Evolutionary conservation across 2,888 invertebrate species (phyloP).

Genomic region (Elysia crispata): DNA sequence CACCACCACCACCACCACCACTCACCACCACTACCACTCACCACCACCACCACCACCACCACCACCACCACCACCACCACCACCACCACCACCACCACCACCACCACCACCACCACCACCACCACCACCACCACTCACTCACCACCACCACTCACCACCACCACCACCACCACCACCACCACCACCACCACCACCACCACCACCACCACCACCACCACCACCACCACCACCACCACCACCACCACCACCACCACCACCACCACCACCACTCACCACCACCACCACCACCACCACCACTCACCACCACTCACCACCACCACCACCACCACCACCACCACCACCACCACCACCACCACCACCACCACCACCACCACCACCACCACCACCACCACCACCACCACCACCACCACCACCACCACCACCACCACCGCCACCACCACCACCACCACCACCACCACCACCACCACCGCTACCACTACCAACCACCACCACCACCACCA

Average conservation of each 20-base stretch:
- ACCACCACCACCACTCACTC: neutral
- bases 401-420: neutral
- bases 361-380: conserved; percentile 16
- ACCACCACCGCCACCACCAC: neutral
- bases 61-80: neutral
- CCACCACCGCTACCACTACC: too few species aligned
- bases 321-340: conserved; percentile 32
- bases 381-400: conserved; percentile 32
- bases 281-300: conserved; percentile 36
- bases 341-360: conserved; percentile 16
- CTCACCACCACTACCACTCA: neutral
- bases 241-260: conserved; percentile 31
- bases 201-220: conserved; percentile 35
- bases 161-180: neutral
- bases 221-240: conserved; percentile 3
- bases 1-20: neutral
- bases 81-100: neutral
- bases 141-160: neutral
- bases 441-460: neutral
- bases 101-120: neutral
- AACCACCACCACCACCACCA: too few species aligned
- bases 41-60: neutral
- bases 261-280: too few species aligned
- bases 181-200: conserved; percentile 19
- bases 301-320: too few species aligned